phyloP scores from a whole-genome alignment of 2,888 invertebrate genomes.

The Rhyacophila evoluta region DNA sequence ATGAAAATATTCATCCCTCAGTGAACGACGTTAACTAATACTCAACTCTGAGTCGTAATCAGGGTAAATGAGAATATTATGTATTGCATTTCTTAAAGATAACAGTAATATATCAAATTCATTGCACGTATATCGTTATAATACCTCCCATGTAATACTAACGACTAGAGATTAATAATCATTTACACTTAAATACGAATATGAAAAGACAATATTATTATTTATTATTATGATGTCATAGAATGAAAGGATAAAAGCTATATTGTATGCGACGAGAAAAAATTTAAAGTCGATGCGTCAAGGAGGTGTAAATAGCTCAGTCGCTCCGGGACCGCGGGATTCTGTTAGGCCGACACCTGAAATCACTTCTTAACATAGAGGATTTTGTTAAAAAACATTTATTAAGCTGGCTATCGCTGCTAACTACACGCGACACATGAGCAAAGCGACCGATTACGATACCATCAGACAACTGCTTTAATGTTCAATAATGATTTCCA shows the following conservation, averaged over 20 bases:
- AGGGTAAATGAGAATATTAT: not conserved
- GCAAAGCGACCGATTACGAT: not conserved
- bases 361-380: constrained; percentile 41
- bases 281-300: constrained; percentile 25
- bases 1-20: constrained; percentile 12
- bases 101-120: constrained; percentile 42
- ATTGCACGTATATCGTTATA: constrained; percentile 45
- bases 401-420: constrained; percentile 53
- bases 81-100: constrained; percentile 32
- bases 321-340: constrained; percentile 34
- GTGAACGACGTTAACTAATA: constrained; percentile 1
- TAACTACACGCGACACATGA: constrained; percentile 39
- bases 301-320: constrained; percentile 30
- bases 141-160: constrained; percentile 38
- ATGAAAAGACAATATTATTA: constrained; percentile 21
- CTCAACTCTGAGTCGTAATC: not conserved
- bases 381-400: constrained; percentile 48
- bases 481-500: too few species aligned
- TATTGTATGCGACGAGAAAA: constrained; percentile 20
- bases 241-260: constrained; percentile 31
- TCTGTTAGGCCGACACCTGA: constrained; percentile 46
- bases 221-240: not conserved
- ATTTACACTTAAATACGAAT: constrained; percentile 30
- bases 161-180: constrained; percentile 31
- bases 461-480: too few species aligned